Evolutionary conservation across 2,797 vertebrate species (phyloP).

Genomic region (Vireo griseus): DNA sequence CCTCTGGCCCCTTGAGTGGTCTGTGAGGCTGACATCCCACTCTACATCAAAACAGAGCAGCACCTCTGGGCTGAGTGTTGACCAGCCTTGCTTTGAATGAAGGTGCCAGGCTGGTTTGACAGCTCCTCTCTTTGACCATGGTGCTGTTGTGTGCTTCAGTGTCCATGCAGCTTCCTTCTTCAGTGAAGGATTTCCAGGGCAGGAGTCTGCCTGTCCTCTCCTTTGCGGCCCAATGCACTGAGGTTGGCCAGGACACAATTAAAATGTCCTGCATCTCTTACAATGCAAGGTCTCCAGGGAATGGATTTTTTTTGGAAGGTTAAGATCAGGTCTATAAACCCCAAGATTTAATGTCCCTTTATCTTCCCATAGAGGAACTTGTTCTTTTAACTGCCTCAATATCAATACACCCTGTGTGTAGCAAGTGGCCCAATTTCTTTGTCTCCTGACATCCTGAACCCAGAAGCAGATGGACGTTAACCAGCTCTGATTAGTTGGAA

Average conservation of each 20-base stretch:
- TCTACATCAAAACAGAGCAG: background rate
- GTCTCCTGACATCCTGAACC: constrained; percentile 66
- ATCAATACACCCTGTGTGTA: background rate
- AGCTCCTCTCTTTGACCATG: background rate
- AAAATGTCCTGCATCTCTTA: constrained; percentile 23
- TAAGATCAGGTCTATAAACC: constrained; percentile 11
- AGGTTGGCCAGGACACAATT: background rate
- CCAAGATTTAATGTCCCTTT: constrained; percentile 30
- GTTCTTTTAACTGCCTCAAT: constrained; percentile 20
- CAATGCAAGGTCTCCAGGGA: background rate
- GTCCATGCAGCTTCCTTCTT: background rate
- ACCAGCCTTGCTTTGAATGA: background rate
- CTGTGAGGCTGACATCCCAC: background rate
- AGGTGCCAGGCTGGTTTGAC: background rate
- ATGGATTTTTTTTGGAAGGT: background rate
- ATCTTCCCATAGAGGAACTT: background rate
- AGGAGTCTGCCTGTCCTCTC: background rate
- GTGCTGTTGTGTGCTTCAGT: background rate
- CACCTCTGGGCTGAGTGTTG: accelerated
- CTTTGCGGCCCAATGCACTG: background rate
- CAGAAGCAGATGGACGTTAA: constrained; percentile 72
- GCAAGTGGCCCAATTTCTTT: constrained; percentile 50
- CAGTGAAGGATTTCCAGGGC: background rate
- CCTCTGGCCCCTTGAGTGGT: background rate
- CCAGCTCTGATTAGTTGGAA: constrained; percentile 73